Evolutionary conservation across 2,797 vertebrate species (phyloP).

Genomic region (Gorsachius magnificus): DNA sequence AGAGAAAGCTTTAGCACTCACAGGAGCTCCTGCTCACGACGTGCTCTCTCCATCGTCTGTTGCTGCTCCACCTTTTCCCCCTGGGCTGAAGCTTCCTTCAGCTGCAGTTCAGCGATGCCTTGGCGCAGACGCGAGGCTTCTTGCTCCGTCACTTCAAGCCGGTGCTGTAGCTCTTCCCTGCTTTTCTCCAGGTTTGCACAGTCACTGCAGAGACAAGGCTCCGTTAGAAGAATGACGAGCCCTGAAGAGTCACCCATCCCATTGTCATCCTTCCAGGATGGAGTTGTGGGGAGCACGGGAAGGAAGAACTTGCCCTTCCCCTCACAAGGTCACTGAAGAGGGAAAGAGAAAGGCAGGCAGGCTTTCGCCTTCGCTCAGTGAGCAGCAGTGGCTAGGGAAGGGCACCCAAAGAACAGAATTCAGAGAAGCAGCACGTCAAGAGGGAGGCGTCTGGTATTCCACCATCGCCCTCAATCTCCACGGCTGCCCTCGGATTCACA

Average conservation of each 20-base stretch:
- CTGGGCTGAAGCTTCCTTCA: constrained; percentile 70
- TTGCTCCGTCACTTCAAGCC: constrained; percentile 70
- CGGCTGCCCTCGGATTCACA: background rate
- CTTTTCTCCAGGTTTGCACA: constrained; percentile 74
- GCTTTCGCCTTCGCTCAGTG: background rate
- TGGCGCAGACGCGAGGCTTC: constrained; percentile 75
- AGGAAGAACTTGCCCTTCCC: background rate
- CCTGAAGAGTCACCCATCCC: background rate
- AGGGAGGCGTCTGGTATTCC: background rate
- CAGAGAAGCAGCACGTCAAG: fast-evolving
- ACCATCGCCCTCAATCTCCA: background rate
- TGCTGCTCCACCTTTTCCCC: constrained; percentile 73
- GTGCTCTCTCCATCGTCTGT: constrained; percentile 71
- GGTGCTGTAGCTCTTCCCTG: constrained; percentile 73
- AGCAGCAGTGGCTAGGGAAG: background rate
- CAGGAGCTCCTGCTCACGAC: constrained; percentile 72
- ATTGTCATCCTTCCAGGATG: background rate
- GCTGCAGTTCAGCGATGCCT: constrained; percentile 67
- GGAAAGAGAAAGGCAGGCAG: background rate
- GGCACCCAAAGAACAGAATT: background rate
- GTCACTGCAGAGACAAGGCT: constrained; percentile 59
- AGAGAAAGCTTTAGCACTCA: constrained; percentile 41
- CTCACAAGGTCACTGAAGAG: background rate
- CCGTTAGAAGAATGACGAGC: background rate
- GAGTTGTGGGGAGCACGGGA: background rate